Conservation (phyloP, 2,113 vertebrate species). For the Upupa epops region DNA sequence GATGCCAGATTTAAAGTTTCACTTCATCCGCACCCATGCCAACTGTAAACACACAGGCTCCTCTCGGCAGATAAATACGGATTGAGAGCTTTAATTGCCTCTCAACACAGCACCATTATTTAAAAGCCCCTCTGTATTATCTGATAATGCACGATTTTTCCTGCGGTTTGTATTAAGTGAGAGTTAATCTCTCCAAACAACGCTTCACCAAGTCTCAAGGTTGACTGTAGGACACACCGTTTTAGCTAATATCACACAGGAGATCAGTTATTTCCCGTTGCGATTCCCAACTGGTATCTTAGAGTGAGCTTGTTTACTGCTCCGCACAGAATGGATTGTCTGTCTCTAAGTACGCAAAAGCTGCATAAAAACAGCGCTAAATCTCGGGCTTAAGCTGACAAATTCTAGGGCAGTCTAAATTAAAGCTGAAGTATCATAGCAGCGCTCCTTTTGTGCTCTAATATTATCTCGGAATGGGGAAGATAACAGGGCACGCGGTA, state of each 20-base stretch:
- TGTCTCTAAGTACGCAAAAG: conserved; percentile 20
- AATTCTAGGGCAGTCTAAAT: conserved; percentile 42
- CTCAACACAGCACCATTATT: neutral
- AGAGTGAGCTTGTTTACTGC: conserved; percentile 64
- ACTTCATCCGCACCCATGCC: neutral
- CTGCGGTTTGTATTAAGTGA: neutral
- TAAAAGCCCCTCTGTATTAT: neutral
- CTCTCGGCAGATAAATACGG: neutral
- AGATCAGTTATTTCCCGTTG: conserved; percentile 67
- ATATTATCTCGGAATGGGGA: neutral
- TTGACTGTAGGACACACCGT: conserved; percentile 59
- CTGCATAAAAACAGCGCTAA: conserved; percentile 39
- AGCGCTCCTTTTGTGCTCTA: neutral
- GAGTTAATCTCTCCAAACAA: conserved; percentile 42
- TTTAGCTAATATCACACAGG: conserved; percentile 58
- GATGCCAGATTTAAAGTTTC: neutral
- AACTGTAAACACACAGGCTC: neutral
- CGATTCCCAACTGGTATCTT: conserved; percentile 45
- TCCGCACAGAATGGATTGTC: neutral
- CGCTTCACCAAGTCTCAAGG: conserved; percentile 56
- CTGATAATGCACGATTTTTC: conserved; percentile 29
- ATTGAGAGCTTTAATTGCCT: neutral
- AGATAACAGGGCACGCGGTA: neutral
- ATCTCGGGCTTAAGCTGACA: conserved; percentile 25
- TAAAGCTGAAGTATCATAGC: conserved; percentile 32